These are phyloP conservation scores for Streptopelia turtur DNA, from an alignment of 2,797 vertebrate genomes.

Conservation along the genomic window DNA sequence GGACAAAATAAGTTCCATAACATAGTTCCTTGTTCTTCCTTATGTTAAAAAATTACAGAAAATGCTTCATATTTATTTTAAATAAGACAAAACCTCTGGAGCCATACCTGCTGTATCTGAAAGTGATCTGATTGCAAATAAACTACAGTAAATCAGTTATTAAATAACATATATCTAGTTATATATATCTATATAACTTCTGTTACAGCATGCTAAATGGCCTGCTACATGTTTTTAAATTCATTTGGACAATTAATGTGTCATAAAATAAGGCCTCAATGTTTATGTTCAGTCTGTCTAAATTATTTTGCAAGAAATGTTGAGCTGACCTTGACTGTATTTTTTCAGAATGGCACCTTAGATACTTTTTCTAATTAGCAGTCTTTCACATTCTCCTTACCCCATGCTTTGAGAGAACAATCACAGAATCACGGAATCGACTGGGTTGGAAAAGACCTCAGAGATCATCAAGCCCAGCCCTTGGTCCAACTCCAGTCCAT, in stretches of 20 bases:
- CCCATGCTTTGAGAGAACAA: background rate
- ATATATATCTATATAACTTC: background rate
- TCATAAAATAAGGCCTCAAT: background rate
- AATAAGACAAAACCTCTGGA: background rate
- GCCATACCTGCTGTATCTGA: background rate
- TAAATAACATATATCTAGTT: background rate
- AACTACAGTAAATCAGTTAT: background rate
- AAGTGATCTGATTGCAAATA: background rate
- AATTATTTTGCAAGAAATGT: background rate
- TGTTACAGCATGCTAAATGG: background rate
- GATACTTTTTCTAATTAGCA: background rate
- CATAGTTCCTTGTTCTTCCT: background rate
- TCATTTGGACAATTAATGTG: background rate
- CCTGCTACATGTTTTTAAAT: background rate
- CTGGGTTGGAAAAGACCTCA: too few relatives aligned
- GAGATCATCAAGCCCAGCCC: too few relatives aligned
- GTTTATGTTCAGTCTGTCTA: background rate
- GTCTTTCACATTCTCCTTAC: background rate
- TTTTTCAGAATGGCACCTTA: background rate
- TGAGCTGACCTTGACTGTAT: background rate
- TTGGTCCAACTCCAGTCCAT: too few relatives aligned
- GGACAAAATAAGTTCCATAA: background rate
- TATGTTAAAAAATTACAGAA: background rate
- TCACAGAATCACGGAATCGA: too few relatives aligned
- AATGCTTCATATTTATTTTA: background rate